Base-by-base conservation (phyloP, 2,797 vertebrate genomes). In the Arnoldichthys spilopterus region DNA sequence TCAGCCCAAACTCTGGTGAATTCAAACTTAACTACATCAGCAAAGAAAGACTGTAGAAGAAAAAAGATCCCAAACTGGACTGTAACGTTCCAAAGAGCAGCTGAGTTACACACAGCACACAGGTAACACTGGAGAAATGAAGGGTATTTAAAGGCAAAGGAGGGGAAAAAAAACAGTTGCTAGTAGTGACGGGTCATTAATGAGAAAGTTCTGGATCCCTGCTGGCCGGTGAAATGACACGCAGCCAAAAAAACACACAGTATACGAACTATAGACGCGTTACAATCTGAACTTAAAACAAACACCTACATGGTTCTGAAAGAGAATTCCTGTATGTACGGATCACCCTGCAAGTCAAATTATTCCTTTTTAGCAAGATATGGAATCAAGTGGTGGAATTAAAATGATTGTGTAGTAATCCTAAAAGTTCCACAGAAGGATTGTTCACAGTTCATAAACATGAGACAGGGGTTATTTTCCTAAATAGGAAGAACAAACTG, bases 101-200 rank as follows among this genome's bases (percentile, higher is more conserved):
- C 51, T 53, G 18, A 54, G 53, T 54, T 20, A 53, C 49, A n/a
- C n/a, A 22, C 53, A 9, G n/a, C 3, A 64, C 24, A 22, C 47
- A 68, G 66, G 51, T 22, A 1, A n/a, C 26, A 13, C 5, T 1
- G 11, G 9, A 67, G n/a, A 30, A 32, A 20, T 18, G 4, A 22
- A n/a, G 0, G 24, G 28, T n/a, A 34, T 51, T 3, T 53, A 9
- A 40, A 37, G 1, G n/a, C 18, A 56, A 56, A 22, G n/a, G 37
- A n/a, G 30, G 13, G 12, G 5, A n/a, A n/a, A 51, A 51, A 49
- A 30, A 51, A 51, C 67, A 18, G 67, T 70, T 70, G 67, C 67
- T 30, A 53, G 28, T 70, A n/a, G 61, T 37, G 32, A 63, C 34
- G 32, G 59, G 32, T 40, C 34, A 37, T 63, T 63, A 63, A 63